Base-by-base conservation (phyloP, 2,888 invertebrate genomes). In the Sesia bembeciformis region DNA sequence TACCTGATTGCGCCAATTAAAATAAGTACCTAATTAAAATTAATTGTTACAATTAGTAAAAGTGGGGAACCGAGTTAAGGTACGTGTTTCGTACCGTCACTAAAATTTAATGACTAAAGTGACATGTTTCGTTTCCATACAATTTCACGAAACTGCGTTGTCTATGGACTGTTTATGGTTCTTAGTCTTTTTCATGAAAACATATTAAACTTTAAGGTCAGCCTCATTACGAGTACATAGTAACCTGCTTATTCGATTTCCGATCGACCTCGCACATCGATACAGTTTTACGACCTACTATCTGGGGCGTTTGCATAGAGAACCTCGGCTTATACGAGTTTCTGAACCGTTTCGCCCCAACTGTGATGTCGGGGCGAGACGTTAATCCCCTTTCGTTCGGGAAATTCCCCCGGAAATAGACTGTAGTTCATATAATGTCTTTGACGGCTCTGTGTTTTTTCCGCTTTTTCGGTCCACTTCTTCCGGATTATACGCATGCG, bases 331-430 rank as follows among this genome's bases (percentile, higher is more conserved):
- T 50, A 40, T 54, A 56, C 54, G 58, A 52, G 52, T 54, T 54
- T 56, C 54, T 54, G 56, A 51, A 49, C 52, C 58, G 51, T 54
- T 58, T 58, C 58, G 49, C 52, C 7, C 51, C 53, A 7, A 50
- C 50, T 50, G 50, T 50, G 39, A 40, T 40, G 41, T 55, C 39
- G 49, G 52, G 54, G 40, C 53, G 42, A 52, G 40, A 57, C 55
- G 54, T 57, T 64, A 61, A 60, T 62, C 60, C 62, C 59, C 57
- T 57, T 49, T 39, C 6, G 58, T 60, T 55, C 61, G 60, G 64
- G 66, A 67, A 63, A 64, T 65, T 64, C 61, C 54, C 56, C 58
- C 61, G 67, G 67, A 68, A 68, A 64, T 66, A 61, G 63, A 60
- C 61, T 59, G 57, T 60, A 65, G 62, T 60, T 63, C 60, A 60